Evolutionary conservation across 2,888 invertebrate genomes (phyloP).

Genomic region (Drosophila cognata): DNA sequence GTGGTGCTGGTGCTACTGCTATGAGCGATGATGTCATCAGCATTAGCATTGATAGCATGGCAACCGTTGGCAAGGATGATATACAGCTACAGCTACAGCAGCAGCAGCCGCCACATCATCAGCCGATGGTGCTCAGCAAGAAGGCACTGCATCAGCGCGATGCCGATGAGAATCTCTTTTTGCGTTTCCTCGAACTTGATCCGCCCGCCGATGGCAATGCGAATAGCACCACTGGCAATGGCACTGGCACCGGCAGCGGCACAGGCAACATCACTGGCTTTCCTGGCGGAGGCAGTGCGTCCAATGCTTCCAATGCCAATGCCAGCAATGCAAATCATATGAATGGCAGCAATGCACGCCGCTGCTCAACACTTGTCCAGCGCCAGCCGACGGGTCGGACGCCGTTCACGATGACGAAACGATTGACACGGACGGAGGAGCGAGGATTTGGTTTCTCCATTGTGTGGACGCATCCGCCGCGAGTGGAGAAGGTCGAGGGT

Average conservation of each 20-base stretch:
- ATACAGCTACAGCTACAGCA: constrained; percentile 17
- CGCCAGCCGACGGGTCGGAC: constrained; percentile 88
- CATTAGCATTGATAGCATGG: constrained; percentile 82
- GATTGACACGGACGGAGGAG: constrained; percentile 86
- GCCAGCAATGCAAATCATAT: constrained; percentile 86
- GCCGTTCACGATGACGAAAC: constrained; percentile 92
- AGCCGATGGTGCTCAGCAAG: constrained; percentile 85
- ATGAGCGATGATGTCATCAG: constrained; percentile 81
- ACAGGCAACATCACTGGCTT: neutral
- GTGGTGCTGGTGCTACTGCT: constrained; percentile 55
- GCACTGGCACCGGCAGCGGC: constrained; percentile 6
- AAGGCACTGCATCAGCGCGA: constrained; percentile 88
- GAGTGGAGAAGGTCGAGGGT: constrained; percentile 93
- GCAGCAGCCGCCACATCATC: constrained; percentile 28
- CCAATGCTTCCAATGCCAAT: constrained; percentile 38
- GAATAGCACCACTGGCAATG: constrained; percentile 58
- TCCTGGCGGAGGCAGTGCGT: constrained; percentile 19
- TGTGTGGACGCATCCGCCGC: constrained; percentile 95
- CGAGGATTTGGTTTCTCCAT: constrained; percentile 94
- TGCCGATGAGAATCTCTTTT: constrained; percentile 90
- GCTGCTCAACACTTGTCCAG: constrained; percentile 56
- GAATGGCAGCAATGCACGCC: constrained; percentile 51
- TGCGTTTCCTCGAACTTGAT: constrained; percentile 92
- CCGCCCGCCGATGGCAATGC: constrained; percentile 87
- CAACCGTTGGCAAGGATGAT: constrained; percentile 48